Evolutionary conservation across 1,140 invertebrate genomes (phyloP).

Genomic region (Drosophila leontia): DNA sequence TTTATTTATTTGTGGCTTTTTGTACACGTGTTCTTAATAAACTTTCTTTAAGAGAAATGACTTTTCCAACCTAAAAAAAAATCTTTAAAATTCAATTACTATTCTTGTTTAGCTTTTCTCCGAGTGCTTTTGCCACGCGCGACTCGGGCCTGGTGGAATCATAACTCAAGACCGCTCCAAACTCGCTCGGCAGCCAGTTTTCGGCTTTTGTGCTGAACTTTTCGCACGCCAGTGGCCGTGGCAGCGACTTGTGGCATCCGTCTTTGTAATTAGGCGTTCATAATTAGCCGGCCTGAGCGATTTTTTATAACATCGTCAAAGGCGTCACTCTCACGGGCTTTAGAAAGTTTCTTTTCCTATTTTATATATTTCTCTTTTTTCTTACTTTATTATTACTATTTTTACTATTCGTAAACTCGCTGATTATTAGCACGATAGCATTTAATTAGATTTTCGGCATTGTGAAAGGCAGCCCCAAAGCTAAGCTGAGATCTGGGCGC

Average conservation of each 20-base stretch:
- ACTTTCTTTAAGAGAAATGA: no score
- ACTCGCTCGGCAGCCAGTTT: constrained; percentile 48
- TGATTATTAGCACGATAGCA: constrained; percentile 77
- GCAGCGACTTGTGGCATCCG: constrained; percentile 52
- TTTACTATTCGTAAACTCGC: constrained; percentile 31
- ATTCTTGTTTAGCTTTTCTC: not conserved
- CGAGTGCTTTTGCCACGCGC: constrained; percentile 66
- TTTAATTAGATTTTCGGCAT: constrained; percentile 73
- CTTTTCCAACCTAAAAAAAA: not conserved
- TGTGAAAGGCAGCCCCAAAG: constrained; percentile 57
- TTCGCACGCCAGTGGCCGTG: constrained; percentile 53
- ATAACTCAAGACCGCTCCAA: constrained; percentile 56
- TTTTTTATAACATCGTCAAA: constrained; percentile 60
- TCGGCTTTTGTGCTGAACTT: constrained; percentile 51
- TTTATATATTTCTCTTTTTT: constrained; percentile 1
- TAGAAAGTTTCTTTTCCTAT: constrained; percentile 63
- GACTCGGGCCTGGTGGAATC: constrained; percentile 65
- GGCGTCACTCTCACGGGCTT: constrained; percentile 47
- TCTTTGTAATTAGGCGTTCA: constrained; percentile 64
- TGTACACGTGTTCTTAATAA: no score
- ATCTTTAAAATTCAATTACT: not conserved
- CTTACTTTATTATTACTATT: constrained; percentile 1
- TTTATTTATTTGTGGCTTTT: not conserved
- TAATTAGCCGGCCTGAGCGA: constrained; percentile 73
- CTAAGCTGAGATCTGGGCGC: constrained; percentile 24